A percentile compares a stretch with the other conserved stretches of the same genome.
Evolutionary conservation across 2,113 vertebrate species (phyloP).

Genomic region (Ameiurus melas): DNA sequence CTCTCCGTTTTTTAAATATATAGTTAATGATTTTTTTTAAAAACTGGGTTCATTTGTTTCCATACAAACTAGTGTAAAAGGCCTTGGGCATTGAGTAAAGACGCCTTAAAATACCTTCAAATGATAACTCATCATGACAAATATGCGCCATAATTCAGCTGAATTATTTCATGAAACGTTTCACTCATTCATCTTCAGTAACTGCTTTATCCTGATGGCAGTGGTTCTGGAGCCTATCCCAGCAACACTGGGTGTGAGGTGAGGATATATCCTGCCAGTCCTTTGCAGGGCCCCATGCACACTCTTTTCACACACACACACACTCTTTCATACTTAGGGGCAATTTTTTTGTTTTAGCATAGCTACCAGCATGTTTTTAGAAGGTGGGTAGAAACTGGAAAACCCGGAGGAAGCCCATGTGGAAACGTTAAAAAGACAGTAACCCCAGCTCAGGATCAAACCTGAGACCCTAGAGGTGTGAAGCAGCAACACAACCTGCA

Average conservation of each 20-base stretch:
- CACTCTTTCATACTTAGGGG: background rate
- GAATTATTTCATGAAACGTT: background rate
- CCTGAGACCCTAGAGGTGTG: background rate
- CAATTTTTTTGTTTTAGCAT: background rate
- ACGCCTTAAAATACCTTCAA: background rate
- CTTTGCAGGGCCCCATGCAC: too few species aligned
- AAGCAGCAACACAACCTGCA: background rate
- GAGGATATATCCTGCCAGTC: too few species aligned
- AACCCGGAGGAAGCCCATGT: background rate
- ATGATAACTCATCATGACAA: background rate
- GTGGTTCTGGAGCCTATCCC: background rate
- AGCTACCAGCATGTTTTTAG: background rate
- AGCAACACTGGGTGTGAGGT: background rate
- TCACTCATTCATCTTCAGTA: background rate
- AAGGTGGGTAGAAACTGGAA: background rate
- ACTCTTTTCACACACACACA: too few species aligned
- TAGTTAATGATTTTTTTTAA: too few species aligned
- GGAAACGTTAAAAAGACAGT: background rate
- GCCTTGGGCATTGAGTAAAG: background rate
- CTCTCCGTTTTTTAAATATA: background rate
- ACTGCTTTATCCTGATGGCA: background rate
- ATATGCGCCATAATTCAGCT: background rate
- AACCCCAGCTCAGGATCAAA: background rate
- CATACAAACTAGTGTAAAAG: background rate
- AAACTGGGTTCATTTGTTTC: background rate